These are phyloP conservation scores for Camponotus floridanus DNA, from an alignment of 1,140 invertebrate genomes.

Conservation along the genomic window DNA sequence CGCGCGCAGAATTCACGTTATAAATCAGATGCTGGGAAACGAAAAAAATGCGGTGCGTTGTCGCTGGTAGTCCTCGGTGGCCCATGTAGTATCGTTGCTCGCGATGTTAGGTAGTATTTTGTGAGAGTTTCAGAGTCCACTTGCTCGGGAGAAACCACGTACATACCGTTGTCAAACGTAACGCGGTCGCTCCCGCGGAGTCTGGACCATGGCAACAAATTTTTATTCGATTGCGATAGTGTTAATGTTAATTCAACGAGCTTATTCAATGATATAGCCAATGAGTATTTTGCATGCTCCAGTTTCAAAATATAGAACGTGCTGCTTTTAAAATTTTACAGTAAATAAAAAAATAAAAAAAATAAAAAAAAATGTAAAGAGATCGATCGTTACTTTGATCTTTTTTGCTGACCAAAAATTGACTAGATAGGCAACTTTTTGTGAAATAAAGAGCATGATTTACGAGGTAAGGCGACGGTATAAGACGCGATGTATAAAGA, in stretches of 20 bases:
- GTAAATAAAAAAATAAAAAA: slow-evolving; percentile 6
- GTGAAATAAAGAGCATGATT: slow-evolving; percentile 64
- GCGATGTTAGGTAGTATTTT: slow-evolving; percentile 73
- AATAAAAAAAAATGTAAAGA: background rate
- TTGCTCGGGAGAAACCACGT: background rate
- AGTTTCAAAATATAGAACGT: background rate
- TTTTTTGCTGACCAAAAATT: background rate
- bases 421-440: background rate
- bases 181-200: slow-evolving; percentile 38
- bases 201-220: slow-evolving; percentile 76
- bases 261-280: slow-evolving; percentile 71
- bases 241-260: slow-evolving; percentile 38
- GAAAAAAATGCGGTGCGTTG: slow-evolving; percentile 66
- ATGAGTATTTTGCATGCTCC: background rate
- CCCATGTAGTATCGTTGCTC: slow-evolving; percentile 70
- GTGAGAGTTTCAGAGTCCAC: slow-evolving; percentile 55
- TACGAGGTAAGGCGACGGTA: slow-evolving; percentile 42
- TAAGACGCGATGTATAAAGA: slow-evolving; percentile 25
- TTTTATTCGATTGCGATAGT: slow-evolving; percentile 71
- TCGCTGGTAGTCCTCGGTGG: slow-evolving; percentile 71
- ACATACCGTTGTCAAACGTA: slow-evolving; percentile 51
- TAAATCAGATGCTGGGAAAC: slow-evolving; percentile 73
- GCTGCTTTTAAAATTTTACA: background rate
- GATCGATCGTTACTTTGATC: slow-evolving; percentile 9
- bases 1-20: slow-evolving; percentile 66